Evolutionary conservation across 2,113 vertebrate species (phyloP).

Genomic region (Zapornia atra): DNA sequence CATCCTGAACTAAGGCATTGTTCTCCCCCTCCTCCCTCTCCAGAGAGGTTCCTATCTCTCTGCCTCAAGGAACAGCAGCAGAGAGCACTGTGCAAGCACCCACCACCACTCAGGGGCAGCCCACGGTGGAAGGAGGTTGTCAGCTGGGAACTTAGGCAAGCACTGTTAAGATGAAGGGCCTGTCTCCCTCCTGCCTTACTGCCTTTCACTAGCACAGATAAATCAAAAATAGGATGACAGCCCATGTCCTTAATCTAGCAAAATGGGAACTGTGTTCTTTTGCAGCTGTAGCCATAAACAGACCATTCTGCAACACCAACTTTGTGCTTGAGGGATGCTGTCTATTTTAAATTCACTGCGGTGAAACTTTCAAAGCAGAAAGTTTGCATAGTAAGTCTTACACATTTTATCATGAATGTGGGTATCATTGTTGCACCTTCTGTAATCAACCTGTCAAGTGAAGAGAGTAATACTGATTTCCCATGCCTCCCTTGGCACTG

Average conservation of each 20-base stretch:
- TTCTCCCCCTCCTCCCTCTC: background rate
- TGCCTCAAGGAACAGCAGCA: background rate
- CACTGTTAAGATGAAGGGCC: background rate
- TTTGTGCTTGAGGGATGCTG: background rate
- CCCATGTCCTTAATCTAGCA: background rate
- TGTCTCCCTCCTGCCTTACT: background rate
- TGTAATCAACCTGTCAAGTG: background rate
- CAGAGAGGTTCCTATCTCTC: background rate
- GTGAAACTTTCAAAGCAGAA: background rate
- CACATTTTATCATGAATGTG: background rate
- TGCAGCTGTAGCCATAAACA: background rate
- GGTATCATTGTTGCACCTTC: background rate
- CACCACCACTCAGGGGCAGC: background rate
- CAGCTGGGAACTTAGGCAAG: background rate
- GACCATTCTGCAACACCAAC: background rate
- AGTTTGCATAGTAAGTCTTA: background rate
- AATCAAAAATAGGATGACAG: background rate
- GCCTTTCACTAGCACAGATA: background rate
- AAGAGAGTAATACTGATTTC: background rate
- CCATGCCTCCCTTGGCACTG: background rate
- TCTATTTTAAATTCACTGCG: background rate
- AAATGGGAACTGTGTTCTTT: background rate
- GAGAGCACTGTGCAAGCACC: rapidly evolving
- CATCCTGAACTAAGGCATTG: background rate
- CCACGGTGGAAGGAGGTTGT: rapidly evolving